Base-by-base conservation (phyloP, 2,888 invertebrate genomes). In the Netelia inedita region DNA sequence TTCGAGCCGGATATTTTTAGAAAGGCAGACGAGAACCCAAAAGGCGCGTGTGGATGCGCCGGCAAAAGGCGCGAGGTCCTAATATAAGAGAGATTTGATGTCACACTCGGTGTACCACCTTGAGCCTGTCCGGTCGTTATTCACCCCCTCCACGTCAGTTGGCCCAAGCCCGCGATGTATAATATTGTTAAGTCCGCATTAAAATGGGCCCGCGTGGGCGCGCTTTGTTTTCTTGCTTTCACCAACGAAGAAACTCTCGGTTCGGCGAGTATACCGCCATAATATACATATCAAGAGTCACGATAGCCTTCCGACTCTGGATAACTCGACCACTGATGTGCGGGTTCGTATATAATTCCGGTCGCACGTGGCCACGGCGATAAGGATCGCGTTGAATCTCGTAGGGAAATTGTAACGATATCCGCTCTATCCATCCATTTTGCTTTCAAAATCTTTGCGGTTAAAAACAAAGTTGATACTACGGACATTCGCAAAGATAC, bases 221-320 rank as follows among this genome's bases (percentile, higher is more conserved):
- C n/a, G 66, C 72, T 76, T 84, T 76, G 80, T 84, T 76, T 80
- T 75, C 80, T 79, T 80, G 80, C 83, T 83, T 83, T 83, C 83
- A 83, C 83, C 79, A 68, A 75, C 75, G 61, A 83, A 59, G 41
- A 72, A 75, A 79, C 75, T 76, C 66, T 10, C 46, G 61, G 28
- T 55, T 57, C 68, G 53, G 28, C 16, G 46, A 57, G 63, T 55
- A 50, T 46, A 10, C 9, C n/a, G n/a, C n/a, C 14, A 46, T 46
- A 9, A 46, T 14, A 46, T 46, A 46, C 46, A 14, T 46, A 14
- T 46, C 11, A 14, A 14, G 11, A 46, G 14, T 46, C 14, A 14
- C 46, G 35, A 46, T 46, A 14, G 11, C 46, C 46, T 14, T 46
- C 35, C 35, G 35, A 35, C 35, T 35, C 35, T 35, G 35, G 35